Evolutionary conservation across 2,113 vertebrate genomes (phyloP).

Genomic region (Herpetotheres cachinnans): DNA sequence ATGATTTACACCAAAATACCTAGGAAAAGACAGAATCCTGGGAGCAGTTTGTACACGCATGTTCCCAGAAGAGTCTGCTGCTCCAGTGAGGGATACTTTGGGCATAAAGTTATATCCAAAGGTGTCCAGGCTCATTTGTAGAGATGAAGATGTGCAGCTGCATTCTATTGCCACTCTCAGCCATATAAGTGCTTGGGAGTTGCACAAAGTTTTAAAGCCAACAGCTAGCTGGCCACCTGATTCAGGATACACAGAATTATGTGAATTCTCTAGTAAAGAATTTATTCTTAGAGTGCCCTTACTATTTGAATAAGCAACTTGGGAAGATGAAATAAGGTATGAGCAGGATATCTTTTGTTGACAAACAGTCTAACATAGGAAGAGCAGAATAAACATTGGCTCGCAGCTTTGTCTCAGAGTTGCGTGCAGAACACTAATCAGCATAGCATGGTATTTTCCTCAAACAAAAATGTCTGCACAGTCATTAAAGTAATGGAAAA

Average conservation of each 20-base stretch:
- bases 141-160: background rate
- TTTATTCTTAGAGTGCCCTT: background rate
- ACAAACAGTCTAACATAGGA: background rate
- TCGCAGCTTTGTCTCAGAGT: background rate
- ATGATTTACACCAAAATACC: background rate
- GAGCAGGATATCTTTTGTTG: background rate
- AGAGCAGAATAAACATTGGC: background rate
- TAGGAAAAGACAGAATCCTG: background rate
- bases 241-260: background rate
- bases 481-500: slow-evolving; percentile 24
- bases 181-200: background rate
- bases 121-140: background rate
- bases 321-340: background rate
- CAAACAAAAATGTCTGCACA: slow-evolving; percentile 22
- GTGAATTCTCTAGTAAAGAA: background rate
- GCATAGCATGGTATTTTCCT: background rate
- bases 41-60: background rate
- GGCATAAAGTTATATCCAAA: background rate
- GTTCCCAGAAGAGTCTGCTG: background rate
- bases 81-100: background rate
- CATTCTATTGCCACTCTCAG: background rate
- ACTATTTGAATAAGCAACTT: background rate
- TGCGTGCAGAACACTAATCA: background rate
- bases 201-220: background rate
- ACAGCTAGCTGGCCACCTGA: background rate